Evolutionary conservation across 2,113 vertebrate species (phyloP), one percentile per base, ranked within the genome.

Genomic region (Gnathonemus echidnorhynchus): DNA sequence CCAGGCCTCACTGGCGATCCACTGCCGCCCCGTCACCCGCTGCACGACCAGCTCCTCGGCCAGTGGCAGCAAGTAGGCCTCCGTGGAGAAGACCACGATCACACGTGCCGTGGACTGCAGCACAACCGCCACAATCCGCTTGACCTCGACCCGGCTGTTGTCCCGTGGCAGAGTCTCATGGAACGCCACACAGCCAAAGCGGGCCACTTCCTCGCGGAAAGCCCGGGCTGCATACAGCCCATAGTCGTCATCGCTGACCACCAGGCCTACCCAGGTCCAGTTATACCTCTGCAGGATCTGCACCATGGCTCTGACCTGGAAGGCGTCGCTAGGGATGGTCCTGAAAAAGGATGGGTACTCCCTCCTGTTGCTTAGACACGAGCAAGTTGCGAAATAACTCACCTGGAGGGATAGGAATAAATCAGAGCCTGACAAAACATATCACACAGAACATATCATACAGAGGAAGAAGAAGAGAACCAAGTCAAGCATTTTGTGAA

Each of bases 1-100:
- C 95, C 95, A 96, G 8, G 94, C 94, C 91, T 96, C 95, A 90
- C 94, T 95, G 39, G 94, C 94, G 27, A 96, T 94, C 96, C 96
- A 96, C 91, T 96, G 95, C n/a, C 92, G 91, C 11, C 93, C 94
- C 48, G 92, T 95, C 5, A 96, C 89, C 86, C 95, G 95, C 66
- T 95, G 93, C 17, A 21, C 88, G 1, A 93, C 88, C n/a, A 95
- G 90, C 89, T 96, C 95, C 77, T 95, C 92, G 91, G 94, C 91
- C 2, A 95, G 77, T 0, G 93, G 89, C 90, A 94, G 84, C 90
- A 95, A 88, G 66, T 94, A 92, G 46, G 86, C 90, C 13, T 92
- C 90, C n/a, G 89, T 89, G 27, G 92, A 92, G 45, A 92, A 92
- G 2, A 92, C 92, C 7, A 93, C 91, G 19, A 94, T 88, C 15